phyloP scores from a whole-genome alignment of 2,888 invertebrate genomes.

The Megastigmus dorsalis region DNA sequence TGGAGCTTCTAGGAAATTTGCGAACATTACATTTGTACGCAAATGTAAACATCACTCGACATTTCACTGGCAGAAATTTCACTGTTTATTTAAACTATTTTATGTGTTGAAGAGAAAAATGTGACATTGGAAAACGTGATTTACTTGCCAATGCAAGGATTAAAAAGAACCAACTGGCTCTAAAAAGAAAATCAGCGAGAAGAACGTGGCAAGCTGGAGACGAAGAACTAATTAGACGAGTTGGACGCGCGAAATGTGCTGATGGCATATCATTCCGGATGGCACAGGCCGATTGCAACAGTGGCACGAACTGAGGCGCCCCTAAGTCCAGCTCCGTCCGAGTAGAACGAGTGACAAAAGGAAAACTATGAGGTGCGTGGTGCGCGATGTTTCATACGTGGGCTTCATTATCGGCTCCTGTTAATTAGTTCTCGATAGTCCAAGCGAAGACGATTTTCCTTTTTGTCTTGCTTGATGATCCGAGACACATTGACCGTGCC shows the following conservation, averaged over 20 bases:
- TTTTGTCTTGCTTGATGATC: background rate
- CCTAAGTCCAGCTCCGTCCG: background rate
- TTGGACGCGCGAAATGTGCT: conserved; percentile 62
- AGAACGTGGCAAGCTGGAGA: conserved; percentile 29
- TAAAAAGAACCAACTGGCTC: background rate
- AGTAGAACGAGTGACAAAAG: conserved; percentile 1
- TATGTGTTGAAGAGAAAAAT: no score
- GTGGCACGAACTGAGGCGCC: conserved; percentile 1
- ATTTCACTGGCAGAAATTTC: no score
- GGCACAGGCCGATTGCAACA: conserved; percentile 47
- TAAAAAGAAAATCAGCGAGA: background rate
- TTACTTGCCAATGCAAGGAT: background rate
- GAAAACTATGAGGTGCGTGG: conserved; percentile 39
- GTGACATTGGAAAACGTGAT: no score
- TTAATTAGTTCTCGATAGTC: conserved; percentile 71
- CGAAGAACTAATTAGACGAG: conserved; percentile 65
- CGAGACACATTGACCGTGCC: conserved; percentile 36
- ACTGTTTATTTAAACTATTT: no score
- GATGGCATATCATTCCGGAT: conserved; percentile 52
- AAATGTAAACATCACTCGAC: no score
- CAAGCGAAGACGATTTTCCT: conserved; percentile 60
- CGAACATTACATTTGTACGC: no score
- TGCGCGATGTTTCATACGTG: conserved; percentile 52
- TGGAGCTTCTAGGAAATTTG: no score
- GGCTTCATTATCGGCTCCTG: conserved; percentile 70